A percentile compares a stretch with the other conserved stretches of the same genome.
Conservation (phyloP, 1,140 invertebrate species). For the Bombus soroeensis region DNA sequence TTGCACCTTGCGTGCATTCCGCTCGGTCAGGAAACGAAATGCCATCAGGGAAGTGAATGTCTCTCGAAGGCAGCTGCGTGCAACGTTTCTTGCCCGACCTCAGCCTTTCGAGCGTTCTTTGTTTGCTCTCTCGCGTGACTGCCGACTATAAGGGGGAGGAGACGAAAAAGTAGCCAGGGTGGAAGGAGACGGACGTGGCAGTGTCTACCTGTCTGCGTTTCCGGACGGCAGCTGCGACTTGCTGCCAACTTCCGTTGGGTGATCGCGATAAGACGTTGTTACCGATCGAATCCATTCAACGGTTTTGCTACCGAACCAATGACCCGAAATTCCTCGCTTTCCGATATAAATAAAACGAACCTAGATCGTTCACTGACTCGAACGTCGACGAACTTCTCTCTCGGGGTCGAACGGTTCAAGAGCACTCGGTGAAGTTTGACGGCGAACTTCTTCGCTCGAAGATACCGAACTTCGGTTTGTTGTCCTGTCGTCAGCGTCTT, state of each 20-base stretch:
- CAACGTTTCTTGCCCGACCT: slow-evolving; percentile 38
- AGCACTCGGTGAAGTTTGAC: not conserved
- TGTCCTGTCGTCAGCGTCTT: too few relatives aligned
- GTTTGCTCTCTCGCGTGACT: slow-evolving; percentile 65
- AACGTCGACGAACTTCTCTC: slow-evolving; percentile 34
- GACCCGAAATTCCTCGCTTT: slow-evolving; percentile 56
- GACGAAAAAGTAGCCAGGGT: slow-evolving; percentile 28
- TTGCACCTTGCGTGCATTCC: slow-evolving; percentile 19
- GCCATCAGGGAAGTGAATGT: slow-evolving; percentile 23
- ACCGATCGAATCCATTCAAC: slow-evolving; percentile 61
- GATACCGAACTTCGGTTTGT: too few relatives aligned
- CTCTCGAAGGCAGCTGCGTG: slow-evolving; percentile 67
- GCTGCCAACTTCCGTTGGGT: slow-evolving; percentile 74
- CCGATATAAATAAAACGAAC: slow-evolving; percentile 53
- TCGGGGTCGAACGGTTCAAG: slow-evolving; percentile 24
- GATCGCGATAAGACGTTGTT: slow-evolving; percentile 69
- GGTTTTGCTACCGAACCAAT: slow-evolving; percentile 57
- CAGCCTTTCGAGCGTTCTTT: slow-evolving; percentile 61
- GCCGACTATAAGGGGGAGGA: slow-evolving; percentile 28
- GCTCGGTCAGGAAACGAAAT: slow-evolving; percentile 36
- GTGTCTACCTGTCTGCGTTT: slow-evolving; percentile 69
- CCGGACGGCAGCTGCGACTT: slow-evolving; percentile 74
- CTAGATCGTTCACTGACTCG: slow-evolving; percentile 24
- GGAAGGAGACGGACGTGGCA: slow-evolving; percentile 43
- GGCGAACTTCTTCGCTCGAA: not conserved